Percentiles rank a stretch among this genome's conserved stretches.
Conservation (phyloP, 1,140 invertebrate species). For the Neodiprion virginianus region DNA sequence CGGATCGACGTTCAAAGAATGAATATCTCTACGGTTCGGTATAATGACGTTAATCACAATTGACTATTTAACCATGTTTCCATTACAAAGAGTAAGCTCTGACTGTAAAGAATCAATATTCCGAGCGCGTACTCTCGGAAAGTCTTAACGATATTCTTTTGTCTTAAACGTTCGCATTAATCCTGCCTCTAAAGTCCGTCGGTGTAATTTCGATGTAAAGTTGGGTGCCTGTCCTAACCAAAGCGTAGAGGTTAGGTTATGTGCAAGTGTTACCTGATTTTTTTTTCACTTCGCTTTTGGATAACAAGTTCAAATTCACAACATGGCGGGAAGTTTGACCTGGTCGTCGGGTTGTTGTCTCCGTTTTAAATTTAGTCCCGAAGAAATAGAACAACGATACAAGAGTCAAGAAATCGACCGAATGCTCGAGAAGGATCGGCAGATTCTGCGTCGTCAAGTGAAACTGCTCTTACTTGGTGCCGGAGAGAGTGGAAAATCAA, state of each 20-base stretch:
- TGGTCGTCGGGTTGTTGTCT: constrained; percentile 69
- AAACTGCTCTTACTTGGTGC: constrained; percentile 89
- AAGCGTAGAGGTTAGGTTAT: neutral
- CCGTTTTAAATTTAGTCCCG: constrained; percentile 69
- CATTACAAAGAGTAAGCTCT: neutral
- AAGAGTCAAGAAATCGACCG: constrained; percentile 86
- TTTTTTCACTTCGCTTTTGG: neutral
- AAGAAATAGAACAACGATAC: constrained; percentile 80
- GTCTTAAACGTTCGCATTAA: too few species aligned
- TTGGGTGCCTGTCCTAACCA: neutral
- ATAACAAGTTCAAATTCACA: constrained; percentile 31
- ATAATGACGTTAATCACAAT: neutral
- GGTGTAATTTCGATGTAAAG: neutral
- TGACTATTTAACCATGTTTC: constrained; percentile 1
- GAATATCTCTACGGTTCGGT: neutral
- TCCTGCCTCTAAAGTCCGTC: too few species aligned
- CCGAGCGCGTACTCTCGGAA: neutral
- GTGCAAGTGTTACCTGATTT: neutral
- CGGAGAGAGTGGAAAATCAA: constrained; percentile 94
- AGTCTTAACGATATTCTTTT: neutral
- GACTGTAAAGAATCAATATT: constrained; percentile 3
- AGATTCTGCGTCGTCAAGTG: constrained; percentile 75
- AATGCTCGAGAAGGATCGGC: constrained; percentile 77
- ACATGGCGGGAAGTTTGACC: constrained; percentile 66
- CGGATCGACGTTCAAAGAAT: neutral